Evolutionary conservation across 30 jellyfish, hydroid and myxozoan species (phyloP), one percentile per base, ranked within the genome.

Genomic region (Hydra vulgaris): DNA sequence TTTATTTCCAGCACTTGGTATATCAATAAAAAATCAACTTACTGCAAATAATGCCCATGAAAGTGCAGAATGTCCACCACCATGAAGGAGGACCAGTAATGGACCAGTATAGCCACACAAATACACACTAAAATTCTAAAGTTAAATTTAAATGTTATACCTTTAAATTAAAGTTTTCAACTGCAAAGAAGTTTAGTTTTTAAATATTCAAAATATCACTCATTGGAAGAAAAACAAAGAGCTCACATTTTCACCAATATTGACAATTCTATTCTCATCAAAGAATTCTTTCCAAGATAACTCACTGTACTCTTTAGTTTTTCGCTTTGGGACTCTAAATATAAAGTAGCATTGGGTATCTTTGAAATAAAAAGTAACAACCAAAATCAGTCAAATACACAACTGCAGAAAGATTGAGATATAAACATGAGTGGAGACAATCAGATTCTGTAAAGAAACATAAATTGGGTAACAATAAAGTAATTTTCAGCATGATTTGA

Each of bases 21-120:
- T 12, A 40, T 40, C 61, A 40, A 40, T 40, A 68, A 22, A 1
- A 27, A 52, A 66, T 7, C 19, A 27, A 52, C 85, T 54, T 88
- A 94, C 99, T 19, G 96, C 72, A 55, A 94, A 94, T 8, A 94
- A 88, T 23, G 99, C 99, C 99, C 99, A 94, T 16, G 99, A 82
- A 0, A 94, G 82, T 1, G 97, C 97, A 22, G 96, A 88, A 56
- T 83, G 94, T 0, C 99, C 99, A 53, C 97, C 99, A 23, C 99
- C 99, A 85, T 94, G 99, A 73, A 94, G 82, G 21, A 88, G 81
- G 0, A 94, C 80, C 23, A 94, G 83, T 15, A 84, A 89, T 26
- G 99, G 96, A 0, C 99, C 99, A 54, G 86, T 88, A 4, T 74
- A 56, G 0, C 99, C 99, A 20, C 88, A 78, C 54, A 87, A 69